phyloP scores from a whole-genome alignment of 2,113 vertebrate species.

The Scortum barcoo region DNA sequence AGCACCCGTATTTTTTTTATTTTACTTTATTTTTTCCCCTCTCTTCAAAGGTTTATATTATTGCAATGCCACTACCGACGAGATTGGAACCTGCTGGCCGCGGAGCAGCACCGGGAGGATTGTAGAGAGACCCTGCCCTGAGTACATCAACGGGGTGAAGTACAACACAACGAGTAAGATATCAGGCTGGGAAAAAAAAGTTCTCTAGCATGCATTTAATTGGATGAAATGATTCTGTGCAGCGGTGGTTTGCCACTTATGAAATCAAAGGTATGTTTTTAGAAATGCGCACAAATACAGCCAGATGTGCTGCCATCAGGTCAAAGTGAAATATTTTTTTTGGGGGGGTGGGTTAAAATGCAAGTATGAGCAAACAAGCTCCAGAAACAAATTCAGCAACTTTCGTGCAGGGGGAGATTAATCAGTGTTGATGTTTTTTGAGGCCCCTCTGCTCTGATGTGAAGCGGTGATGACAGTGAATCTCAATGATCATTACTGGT shows the following conservation, averaged over 20 bases:
- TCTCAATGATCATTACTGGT: slow-evolving; percentile 45
- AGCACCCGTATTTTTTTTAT: neutral
- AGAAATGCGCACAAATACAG: neutral
- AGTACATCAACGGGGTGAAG: slow-evolving; percentile 96
- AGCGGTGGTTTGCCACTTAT: neutral
- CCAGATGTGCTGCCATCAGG: neutral
- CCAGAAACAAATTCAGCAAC: neutral
- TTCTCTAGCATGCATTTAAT: slow-evolving; percentile 8
- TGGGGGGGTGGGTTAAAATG: neutral
- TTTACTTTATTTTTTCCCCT: neutral
- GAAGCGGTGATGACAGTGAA: slow-evolving; percentile 16
- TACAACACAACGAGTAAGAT: slow-evolving; percentile 98
- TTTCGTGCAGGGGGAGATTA: too few species aligned
- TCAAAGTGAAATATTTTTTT: neutral
- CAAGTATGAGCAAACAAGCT: neutral
- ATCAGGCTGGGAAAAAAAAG: slow-evolving; percentile 53
- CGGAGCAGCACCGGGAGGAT: slow-evolving; percentile 88
- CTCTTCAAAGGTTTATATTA: slow-evolving; percentile 90
- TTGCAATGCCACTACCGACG: slow-evolving; percentile 95
- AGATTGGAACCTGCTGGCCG: slow-evolving; percentile 99
- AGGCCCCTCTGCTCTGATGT: slow-evolving; percentile 8
- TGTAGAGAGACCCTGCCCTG: slow-evolving; percentile 95
- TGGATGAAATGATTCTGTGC: neutral
- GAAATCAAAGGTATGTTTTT: neutral
- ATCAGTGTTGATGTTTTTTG: neutral